phyloP scores from a whole-genome alignment of 2,113 vertebrate species.

The Ciconia maguari region DNA sequence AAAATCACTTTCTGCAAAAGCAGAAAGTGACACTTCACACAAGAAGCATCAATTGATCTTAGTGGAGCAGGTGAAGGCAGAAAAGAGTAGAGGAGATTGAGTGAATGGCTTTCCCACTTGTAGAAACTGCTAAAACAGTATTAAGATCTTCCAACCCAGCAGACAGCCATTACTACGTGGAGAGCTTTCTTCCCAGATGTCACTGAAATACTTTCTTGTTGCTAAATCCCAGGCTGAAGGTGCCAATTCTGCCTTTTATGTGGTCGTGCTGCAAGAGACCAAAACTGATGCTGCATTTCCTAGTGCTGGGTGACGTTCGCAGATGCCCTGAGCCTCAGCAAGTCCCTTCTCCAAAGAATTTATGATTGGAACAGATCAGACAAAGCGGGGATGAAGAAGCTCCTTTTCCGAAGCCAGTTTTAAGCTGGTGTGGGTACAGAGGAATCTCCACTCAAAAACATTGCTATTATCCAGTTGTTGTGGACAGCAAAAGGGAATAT shows the following conservation, averaged over 20 bases:
- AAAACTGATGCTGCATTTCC: neutral
- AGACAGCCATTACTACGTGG: neutral
- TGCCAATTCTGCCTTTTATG: neutral
- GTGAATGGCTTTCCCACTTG: neutral
- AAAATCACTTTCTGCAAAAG: neutral
- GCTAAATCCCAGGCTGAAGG: neutral
- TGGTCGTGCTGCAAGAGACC: neutral
- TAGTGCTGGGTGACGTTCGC: neutral
- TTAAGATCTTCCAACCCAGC: neutral
- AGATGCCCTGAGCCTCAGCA: neutral
- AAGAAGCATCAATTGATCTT: neutral
- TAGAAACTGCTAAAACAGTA: neutral
- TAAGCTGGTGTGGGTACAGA: neutral
- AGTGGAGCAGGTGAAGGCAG: neutral
- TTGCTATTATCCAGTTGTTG: neutral
- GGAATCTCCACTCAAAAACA: neutral
- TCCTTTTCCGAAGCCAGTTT: neutral
- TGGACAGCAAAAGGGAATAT: neutral
- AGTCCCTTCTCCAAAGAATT: neutral
- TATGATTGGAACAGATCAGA: neutral
- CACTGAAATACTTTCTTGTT: neutral
- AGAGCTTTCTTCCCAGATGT: neutral
- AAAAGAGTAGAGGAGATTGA: neutral
- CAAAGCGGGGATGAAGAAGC: neutral
- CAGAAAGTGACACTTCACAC: neutral